Evolutionary conservation across 2,888 invertebrate genomes (phyloP).

Genomic region (Gibbula magus): DNA sequence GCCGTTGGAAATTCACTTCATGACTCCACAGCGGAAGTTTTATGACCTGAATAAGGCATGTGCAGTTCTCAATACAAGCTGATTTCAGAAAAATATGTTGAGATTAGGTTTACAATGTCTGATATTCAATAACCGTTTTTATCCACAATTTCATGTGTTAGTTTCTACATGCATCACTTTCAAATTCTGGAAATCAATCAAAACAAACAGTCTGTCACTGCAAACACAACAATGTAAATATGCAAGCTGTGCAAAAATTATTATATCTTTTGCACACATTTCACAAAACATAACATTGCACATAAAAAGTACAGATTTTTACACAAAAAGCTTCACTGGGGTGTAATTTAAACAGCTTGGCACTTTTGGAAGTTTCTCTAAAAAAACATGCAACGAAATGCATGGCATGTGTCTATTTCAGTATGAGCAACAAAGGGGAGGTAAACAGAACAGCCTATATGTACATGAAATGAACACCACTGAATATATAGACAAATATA

Average conservation of each 20-base stretch:
- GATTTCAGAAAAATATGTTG: no score
- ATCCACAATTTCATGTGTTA: no score
- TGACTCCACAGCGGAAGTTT: no score
- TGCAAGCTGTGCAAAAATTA: no score
- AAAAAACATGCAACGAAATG: not conserved
- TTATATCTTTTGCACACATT: no score
- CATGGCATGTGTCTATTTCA: not conserved
- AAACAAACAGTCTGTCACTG: conserved; percentile 3
- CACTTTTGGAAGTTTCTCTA: conserved; percentile 2
- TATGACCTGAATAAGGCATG: no score
- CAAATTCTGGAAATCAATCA: not conserved
- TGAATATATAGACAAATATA: no score
- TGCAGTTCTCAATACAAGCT: no score
- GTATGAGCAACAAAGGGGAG: not conserved
- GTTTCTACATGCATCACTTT: not conserved
- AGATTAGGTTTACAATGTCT: no score
- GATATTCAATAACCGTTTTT: no score
- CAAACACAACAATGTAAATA: not conserved
- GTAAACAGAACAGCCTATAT: not conserved
- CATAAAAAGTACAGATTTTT: not conserved
- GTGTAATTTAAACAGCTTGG: not conserved
- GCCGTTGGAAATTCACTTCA: no score
- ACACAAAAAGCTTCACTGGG: not conserved
- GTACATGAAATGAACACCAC: not conserved
- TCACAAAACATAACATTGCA: not conserved